Evolutionary conservation across 2,888 invertebrate genomes (phyloP).

Genomic region (Resseliella maxima): DNA sequence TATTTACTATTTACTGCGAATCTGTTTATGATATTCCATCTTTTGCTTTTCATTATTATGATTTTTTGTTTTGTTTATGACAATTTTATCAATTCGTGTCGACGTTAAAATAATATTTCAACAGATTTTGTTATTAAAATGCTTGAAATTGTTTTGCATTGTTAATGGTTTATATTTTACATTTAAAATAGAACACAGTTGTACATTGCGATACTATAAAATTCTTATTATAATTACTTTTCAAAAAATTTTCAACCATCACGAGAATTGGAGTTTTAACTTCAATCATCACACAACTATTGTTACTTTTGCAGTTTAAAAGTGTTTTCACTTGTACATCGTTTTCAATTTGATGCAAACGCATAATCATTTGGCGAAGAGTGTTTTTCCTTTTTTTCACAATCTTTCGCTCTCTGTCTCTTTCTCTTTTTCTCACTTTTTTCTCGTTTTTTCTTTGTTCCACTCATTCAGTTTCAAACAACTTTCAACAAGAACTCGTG

Average conservation of each 20-base stretch:
- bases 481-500: background rate
- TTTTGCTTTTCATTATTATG: background rate
- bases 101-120: background rate
- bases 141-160: background rate
- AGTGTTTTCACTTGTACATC: no score
- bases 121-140: slow-evolving; percentile 29
- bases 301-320: no score
- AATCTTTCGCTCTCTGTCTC: background rate
- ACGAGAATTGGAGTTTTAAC: background rate
- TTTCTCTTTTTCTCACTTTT: no score
- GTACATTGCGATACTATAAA: background rate
- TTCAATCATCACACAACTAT: background rate
- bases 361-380: no score
- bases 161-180: background rate
- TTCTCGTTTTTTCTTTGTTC: no score
- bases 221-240: background rate
- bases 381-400: background rate
- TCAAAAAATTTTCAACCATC: background rate
- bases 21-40: no score
- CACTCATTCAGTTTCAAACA: no score
- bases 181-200: background rate
- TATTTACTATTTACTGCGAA: no score
- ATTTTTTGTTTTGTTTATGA: background rate
- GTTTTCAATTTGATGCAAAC: no score
- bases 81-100: background rate